Evolutionary conservation across 2,888 invertebrate genomes (phyloP), one percentile per base, ranked within the genome.

Genomic region (Isotomurus palustris): DNA sequence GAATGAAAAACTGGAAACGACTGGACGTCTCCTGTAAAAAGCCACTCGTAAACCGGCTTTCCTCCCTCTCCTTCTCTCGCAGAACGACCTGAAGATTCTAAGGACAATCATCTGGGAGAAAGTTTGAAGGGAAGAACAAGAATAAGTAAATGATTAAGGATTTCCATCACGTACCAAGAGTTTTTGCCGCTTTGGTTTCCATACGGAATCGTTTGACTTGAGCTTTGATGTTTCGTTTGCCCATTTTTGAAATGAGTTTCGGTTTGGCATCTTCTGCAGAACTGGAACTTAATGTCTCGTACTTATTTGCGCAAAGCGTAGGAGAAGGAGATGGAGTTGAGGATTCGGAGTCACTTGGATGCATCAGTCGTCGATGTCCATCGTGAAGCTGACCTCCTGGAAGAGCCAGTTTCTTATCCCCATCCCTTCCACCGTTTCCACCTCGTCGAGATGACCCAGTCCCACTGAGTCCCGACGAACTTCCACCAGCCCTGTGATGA

Each of bases 161-260:
- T 43, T 43, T 43, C 14, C 22, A 14, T 55, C 47, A 56, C 64
- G 43, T 68, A 60, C 92, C 95, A 52, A 96, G 79, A 0, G 95
- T 95, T 76, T 95, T 95, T 2, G 95, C 94, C 0, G 95, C 95
- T 78, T 95, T 95, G 0, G 94, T 94, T 76, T 96, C 95, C 87
- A 92, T 91, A 3, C 89, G 83, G 75, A 92, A 92, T 47, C 91
- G 84, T 75, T 91, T 91, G 63, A 91, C 91, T 81, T 78, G 77
- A 3, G 90, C 88, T 75, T 91, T 92, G 62, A 92, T 89, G 75
- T 92, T 92, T 58, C 91, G 81, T 72, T 88, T 88, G 27, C 91
- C 90, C 87, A 91, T 89, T 70, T 85, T 82, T 0, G 78, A 80
- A 53, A 80, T 77, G 43, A 78, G 73, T 64, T 70, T 70, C 12